Evolutionary conservation across 2,888 invertebrate genomes (phyloP).

Genomic region (Euphydryas editha): DNA sequence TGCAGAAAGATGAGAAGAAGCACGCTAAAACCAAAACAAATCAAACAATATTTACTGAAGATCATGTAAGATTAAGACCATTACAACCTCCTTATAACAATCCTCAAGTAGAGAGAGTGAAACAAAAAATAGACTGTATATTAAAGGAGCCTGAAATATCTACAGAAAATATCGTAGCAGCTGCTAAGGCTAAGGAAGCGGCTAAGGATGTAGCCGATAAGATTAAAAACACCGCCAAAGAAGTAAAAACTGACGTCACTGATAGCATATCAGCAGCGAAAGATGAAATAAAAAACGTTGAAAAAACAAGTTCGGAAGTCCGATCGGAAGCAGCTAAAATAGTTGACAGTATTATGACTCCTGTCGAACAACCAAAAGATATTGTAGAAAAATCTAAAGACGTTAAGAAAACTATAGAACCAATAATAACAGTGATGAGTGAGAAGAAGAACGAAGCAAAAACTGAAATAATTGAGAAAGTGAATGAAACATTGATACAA

Average conservation of each 20-base stretch:
- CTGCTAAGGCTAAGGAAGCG: constrained; percentile 53
- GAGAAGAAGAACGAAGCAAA: constrained; percentile 63
- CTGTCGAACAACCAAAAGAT: constrained; percentile 70
- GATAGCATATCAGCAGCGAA: constrained; percentile 60
- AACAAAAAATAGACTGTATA: constrained; percentile 77
- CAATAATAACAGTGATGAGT: constrained; percentile 72
- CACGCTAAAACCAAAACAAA: constrained; percentile 52
- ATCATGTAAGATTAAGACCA: constrained; percentile 68
- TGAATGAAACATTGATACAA: constrained; percentile 78
- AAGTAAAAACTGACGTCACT: constrained; percentile 56
- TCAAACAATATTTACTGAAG: constrained; percentile 59
- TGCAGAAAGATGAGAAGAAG: constrained; percentile 61
- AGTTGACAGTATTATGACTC: constrained; percentile 76
- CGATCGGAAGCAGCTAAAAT: constrained; percentile 73
- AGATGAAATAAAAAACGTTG: constrained; percentile 62
- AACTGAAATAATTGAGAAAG: constrained; percentile 57
- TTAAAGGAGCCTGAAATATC: constrained; percentile 78
- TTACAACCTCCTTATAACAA: constrained; percentile 77
- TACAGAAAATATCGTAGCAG: constrained; percentile 69
- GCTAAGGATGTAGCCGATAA: constrained; percentile 59
- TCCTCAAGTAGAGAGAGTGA: constrained; percentile 76
- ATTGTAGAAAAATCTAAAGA: constrained; percentile 51
- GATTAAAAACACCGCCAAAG: constrained; percentile 59
- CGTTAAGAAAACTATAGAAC: constrained; percentile 62
- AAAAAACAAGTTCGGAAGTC: constrained; percentile 62